Conservation (phyloP, 2,113 vertebrate genomes). For the Fulmarus glacialis region DNA sequence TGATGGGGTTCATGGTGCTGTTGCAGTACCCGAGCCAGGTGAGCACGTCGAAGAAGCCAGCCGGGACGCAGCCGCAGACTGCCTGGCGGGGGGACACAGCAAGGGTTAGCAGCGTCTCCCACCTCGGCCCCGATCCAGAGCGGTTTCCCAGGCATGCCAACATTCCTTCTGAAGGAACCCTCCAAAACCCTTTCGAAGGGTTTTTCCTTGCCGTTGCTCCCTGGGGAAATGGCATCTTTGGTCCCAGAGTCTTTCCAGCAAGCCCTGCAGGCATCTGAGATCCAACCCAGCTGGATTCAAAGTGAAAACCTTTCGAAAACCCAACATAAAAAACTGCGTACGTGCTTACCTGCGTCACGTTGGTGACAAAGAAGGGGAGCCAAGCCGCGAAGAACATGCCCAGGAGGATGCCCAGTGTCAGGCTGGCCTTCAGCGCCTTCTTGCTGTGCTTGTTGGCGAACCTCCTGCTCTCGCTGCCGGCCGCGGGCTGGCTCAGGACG, state of each 20-base stretch:
- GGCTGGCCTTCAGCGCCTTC: slow-evolving; percentile 92
- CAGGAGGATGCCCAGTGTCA: slow-evolving; percentile 91
- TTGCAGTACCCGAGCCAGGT: slow-evolving; percentile 99
- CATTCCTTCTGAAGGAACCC: neutral
- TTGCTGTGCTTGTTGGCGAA: slow-evolving; percentile 89
- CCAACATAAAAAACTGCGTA: fast-evolving
- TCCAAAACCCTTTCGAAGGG: neutral
- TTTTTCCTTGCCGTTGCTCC: neutral
- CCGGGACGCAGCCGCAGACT: slow-evolving; percentile 86
- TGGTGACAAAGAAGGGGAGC: slow-evolving; percentile 95
- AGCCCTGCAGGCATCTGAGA: neutral
- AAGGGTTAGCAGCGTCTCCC: neutral
- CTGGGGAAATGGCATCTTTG: neutral
- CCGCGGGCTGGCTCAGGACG: neutral
- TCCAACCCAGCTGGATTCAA: neutral
- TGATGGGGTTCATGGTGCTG: slow-evolving; percentile 98
- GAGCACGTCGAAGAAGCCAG: slow-evolving; percentile 87
- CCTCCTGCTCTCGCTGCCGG: slow-evolving; percentile 80
- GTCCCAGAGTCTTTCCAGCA: neutral
- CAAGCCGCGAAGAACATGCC: slow-evolving; percentile 96
- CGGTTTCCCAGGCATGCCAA: fast-evolving
- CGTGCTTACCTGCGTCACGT: slow-evolving; percentile 87
- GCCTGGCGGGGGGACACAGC: slow-evolving; percentile 74
- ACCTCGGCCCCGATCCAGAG: neutral
- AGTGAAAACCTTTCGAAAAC: neutral